Base-by-base conservation (phyloP, 1,140 invertebrate genomes). In the Leptopilina boulardi region DNA sequence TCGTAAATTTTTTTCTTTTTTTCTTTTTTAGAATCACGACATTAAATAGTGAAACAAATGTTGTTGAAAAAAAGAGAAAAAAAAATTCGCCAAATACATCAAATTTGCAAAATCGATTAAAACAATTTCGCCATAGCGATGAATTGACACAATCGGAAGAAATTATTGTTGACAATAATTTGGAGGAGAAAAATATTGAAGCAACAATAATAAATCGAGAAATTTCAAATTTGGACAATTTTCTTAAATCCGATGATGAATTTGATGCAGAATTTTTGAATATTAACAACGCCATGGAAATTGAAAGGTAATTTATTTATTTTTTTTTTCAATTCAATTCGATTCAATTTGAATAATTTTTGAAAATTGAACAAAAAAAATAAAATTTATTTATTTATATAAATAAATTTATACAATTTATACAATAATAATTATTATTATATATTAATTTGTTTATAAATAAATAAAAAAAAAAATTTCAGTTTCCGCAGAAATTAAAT, bases 71-170 rank as follows among this genome's bases (percentile, higher is more conserved):
- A 26, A 59, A n/a, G 19, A 30, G 8, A 30, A 13, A 74, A 74
- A 34, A 47, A 47, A 54, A 38, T 26, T 0, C 0, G 2, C 5
- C 15, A 15, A 15, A 5, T 2, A 0, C n/a, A 0, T 51, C 47
- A 18, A 51, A 51, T 0, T 18, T 51, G 47, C 47, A 51, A 18
- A 74, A 26, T 54, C 3, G 21, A 18, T 38, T 59, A 19, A 59
- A 71, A 56, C 34, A 74, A 42, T 41, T 54, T 70, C 19, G 56
- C 18, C 44, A 44, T 38, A 70, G 44, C 44, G 78, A 59, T 34
- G 73, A 75, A 71, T 78, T 76, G 71, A 72, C 72, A 76, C 19
- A 72, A 30, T 56, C 54, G 42, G 30, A 42, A 18, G 59, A n/a
- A n/a, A n/a, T 70, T 51, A 23, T 13, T 30, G 11, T 23, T 11